These are phyloP conservation scores for Drosophila pseudotakahashii DNA, from an alignment of 2,888 invertebrate genomes.

Conservation along the genomic window DNA sequence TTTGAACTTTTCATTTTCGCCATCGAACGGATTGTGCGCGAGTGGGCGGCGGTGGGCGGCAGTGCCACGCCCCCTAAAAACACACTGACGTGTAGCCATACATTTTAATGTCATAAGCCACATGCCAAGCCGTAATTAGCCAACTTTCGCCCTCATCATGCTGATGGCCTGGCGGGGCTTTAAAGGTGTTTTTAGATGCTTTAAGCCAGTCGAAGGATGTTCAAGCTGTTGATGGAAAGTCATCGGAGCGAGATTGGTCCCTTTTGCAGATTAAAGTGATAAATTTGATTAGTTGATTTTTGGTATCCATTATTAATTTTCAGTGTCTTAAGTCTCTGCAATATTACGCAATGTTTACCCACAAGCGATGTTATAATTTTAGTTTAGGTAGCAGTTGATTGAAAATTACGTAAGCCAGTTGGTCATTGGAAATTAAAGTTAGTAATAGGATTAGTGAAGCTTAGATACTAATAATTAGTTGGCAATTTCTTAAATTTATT, in stretches of 20 bases:
- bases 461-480: too few species aligned
- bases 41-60: constrained; percentile 18
- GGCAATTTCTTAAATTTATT: too few species aligned
- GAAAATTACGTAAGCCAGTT: not conserved
- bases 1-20: constrained; percentile 44
- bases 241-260: not conserved
- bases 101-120: constrained; percentile 70
- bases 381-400: not conserved
- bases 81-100: constrained; percentile 45
- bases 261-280: constrained; percentile 1
- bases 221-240: constrained; percentile 7
- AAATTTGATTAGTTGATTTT: constrained; percentile 27
- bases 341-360: not conserved
- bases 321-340: not conserved
- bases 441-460: not conserved
- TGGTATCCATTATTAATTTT: constrained; percentile 1
- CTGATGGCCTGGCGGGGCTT: constrained; percentile 31
- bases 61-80: constrained; percentile 17
- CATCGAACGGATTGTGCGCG: constrained; percentile 16
- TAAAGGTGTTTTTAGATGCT: constrained; percentile 46
- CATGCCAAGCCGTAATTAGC: constrained; percentile 74
- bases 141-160: constrained; percentile 25
- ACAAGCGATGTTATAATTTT: not conserved
- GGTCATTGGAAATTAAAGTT: not conserved
- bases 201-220: constrained; percentile 25